Evolutionary conservation across 53 echinoderm and acorn worm genomes (phyloP).

Genomic region (Holothuria scabra): DNA sequence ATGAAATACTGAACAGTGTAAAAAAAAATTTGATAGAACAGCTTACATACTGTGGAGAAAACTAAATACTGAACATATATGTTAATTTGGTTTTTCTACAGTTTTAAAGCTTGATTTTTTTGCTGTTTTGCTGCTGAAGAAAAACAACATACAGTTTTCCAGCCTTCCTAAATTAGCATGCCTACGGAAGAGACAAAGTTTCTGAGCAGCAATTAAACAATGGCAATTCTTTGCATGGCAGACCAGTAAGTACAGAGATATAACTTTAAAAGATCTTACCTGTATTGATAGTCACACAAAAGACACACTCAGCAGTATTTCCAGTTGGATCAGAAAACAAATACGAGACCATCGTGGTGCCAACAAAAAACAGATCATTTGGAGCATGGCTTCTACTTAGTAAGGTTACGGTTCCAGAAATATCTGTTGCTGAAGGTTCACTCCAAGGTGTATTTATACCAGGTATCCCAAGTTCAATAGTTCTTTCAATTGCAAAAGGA

Average conservation of each 20-base stretch:
- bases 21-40: too few species aligned
- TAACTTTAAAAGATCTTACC: too few species aligned
- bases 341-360: background rate
- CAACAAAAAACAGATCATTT: background rate
- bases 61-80: too few species aligned
- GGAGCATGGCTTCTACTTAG: background rate
- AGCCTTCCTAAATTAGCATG: background rate
- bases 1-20: too few species aligned
- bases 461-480: too few species aligned
- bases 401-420: background rate
- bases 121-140: background rate
- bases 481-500: background rate
- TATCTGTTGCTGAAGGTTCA: conserved; percentile 7
- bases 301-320: background rate
- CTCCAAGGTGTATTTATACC: background rate
- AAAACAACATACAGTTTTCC: background rate
- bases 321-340: background rate
- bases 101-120: too few species aligned
- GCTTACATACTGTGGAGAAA: too few species aligned
- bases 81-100: too few species aligned
- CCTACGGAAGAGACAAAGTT: background rate
- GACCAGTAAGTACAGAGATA: too few species aligned
- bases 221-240: too few species aligned
- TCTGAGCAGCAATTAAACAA: background rate
- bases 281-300: background rate